Conservation (phyloP, 2,113 vertebrate species). For the Channa argus region DNA sequence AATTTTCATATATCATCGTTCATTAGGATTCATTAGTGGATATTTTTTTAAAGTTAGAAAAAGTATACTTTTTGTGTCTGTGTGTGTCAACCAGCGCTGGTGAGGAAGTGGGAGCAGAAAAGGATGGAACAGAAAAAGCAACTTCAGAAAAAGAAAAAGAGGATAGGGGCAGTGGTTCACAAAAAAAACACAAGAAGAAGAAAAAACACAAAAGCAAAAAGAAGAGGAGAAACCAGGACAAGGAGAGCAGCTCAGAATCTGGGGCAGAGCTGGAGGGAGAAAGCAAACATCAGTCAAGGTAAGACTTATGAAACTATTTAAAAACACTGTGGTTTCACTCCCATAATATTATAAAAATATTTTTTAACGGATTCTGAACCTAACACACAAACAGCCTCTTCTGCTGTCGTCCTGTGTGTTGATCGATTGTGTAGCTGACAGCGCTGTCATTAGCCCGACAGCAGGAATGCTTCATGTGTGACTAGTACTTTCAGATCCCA, state of each 20-base stretch:
- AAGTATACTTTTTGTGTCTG: background rate
- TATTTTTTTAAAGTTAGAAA: too few species aligned
- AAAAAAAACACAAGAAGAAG: conserved; percentile 91
- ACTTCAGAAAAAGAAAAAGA: conserved; percentile 51
- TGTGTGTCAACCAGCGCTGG: conserved; percentile 24
- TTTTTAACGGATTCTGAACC: too few species aligned
- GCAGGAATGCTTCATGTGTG: too few species aligned
- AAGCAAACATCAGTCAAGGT: conserved; percentile 71
- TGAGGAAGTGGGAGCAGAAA: background rate
- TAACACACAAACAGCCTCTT: too few species aligned
- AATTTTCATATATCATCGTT: background rate
- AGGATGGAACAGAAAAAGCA: background rate
- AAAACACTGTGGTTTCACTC: too few species aligned
- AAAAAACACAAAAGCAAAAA: conserved; percentile 98
- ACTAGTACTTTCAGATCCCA: too few species aligned
- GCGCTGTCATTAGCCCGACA: too few species aligned
- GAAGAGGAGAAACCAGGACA: conserved; percentile 90
- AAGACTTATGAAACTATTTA: background rate
- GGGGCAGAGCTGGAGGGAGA: conserved; percentile 77
- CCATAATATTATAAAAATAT: too few species aligned
- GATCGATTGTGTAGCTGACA: too few species aligned
- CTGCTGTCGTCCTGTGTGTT: too few species aligned
- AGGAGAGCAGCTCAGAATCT: conserved; percentile 81
- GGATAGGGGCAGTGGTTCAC: conserved; percentile 73
- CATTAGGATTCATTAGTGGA: background rate